These are phyloP conservation scores for Dione vanillae DNA, from an alignment of 2,888 invertebrate genomes.

Conservation along the genomic window DNA sequence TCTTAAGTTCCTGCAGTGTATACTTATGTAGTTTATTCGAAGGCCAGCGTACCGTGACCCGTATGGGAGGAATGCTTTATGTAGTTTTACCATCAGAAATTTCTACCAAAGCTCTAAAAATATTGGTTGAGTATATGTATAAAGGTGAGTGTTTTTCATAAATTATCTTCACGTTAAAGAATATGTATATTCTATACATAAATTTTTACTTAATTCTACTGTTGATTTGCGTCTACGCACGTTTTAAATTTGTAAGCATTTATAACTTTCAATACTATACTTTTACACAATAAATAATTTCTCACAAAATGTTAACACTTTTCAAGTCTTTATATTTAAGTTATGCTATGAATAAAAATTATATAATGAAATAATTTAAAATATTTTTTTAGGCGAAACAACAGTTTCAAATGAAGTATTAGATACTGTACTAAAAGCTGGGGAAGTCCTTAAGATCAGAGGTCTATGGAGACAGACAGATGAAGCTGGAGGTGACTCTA, in stretches of 20 bases:
- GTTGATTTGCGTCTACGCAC: background rate
- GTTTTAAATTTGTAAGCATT: background rate
- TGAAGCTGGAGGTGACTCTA: slow-evolving; percentile 66
- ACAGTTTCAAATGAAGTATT: slow-evolving; percentile 94
- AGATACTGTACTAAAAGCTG: slow-evolving; percentile 91
- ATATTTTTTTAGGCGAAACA: slow-evolving; percentile 85
- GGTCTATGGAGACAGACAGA: slow-evolving; percentile 90
- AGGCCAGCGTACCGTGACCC: slow-evolving; percentile 73
- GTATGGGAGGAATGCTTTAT: slow-evolving; percentile 84
- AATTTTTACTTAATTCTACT: too few relatives aligned
- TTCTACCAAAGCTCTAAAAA: slow-evolving; percentile 90
- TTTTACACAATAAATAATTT: too few relatives aligned
- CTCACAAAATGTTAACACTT: too few relatives aligned
- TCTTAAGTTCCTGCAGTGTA: slow-evolving; percentile 91
- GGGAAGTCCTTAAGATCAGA: slow-evolving; percentile 91
- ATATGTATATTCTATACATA: too few relatives aligned
- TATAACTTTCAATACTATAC: too few relatives aligned
- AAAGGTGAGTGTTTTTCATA: slow-evolving; percentile 60
- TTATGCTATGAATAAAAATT: too few relatives aligned
- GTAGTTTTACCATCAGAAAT: slow-evolving; percentile 92
- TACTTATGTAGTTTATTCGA: slow-evolving; percentile 77
- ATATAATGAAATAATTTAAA: background rate
- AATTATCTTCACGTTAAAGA: too few relatives aligned
- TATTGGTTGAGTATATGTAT: slow-evolving; percentile 94
- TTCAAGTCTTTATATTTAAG: too few relatives aligned